Evolutionary conservation across 2,797 vertebrate genomes (phyloP).

Genomic region (Miichthys miiuy): DNA sequence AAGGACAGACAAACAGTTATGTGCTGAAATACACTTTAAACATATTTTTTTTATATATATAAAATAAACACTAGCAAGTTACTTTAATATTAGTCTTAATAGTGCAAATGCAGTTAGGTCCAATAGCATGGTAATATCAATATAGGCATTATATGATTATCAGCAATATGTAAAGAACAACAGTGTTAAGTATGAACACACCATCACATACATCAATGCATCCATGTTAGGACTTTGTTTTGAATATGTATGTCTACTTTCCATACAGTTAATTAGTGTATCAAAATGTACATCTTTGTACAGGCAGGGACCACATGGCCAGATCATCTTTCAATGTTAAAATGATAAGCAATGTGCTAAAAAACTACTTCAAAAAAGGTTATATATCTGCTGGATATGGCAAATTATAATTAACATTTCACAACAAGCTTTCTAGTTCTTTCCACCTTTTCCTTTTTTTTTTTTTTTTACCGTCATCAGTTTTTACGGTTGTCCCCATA

Average conservation of each 20-base stretch:
- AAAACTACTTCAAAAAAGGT: conserved; percentile 14
- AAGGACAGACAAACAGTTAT: conserved; percentile 55
- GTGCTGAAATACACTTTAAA: conserved; percentile 60
- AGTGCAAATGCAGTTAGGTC: conserved; percentile 82
- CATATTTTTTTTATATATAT: conserved; percentile 38
- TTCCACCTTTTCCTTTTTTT: not conserved
- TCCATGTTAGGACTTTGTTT: conserved; percentile 66
- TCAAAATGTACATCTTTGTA: conserved; percentile 69
- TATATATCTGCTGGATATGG: conserved; percentile 43
- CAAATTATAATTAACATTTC: conserved; percentile 35
- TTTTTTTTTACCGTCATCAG: not conserved
- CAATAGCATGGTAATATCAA: conserved; percentile 72
- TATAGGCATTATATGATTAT: conserved; percentile 61
- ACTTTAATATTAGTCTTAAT: conserved; percentile 70
- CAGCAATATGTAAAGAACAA: conserved; percentile 53
- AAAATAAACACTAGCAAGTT: conserved; percentile 74
- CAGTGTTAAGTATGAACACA: conserved; percentile 59
- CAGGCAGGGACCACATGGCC: conserved; percentile 36
- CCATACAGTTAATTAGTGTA: conserved; percentile 41
- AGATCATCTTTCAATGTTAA: conserved; percentile 4
- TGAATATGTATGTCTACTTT: conserved; percentile 51
- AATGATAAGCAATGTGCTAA: conserved; percentile 14
- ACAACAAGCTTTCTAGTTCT: not conserved
- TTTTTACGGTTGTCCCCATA: conserved; percentile 13
- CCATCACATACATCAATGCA: conserved; percentile 63